Evolutionary conservation across 1,140 invertebrate species (phyloP), one percentile per base, ranked within the genome.

Genomic region (Drosophila punjabiensis): DNA sequence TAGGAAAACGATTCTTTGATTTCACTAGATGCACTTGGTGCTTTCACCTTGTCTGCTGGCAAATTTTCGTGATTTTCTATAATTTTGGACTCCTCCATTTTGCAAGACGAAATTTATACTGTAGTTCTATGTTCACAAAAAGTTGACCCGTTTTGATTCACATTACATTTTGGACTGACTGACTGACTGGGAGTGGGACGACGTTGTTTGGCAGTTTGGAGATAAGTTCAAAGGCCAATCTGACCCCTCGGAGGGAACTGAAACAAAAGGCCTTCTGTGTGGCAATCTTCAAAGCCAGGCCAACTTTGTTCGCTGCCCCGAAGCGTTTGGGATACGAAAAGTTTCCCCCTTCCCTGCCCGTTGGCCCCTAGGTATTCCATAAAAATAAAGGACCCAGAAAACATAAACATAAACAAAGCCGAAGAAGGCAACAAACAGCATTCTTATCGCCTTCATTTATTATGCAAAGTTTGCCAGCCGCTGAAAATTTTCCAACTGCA

Each of bases 371-470:
- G 84, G 65, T 81, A 81, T 88, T 64, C 58, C 56, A 35, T 56
- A 63, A 63, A 73, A 71, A 74, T 71, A 80, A 80, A 61, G 56
- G 56, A 55, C 45, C 53, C 52, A 73, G 55, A 67, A 75, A 61
- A 71, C 59, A 61, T 55, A 85, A 85, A 81, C 64, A 77, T 68
- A 70, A 58, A 70, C 39, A 70, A 58, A 65, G 33, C 55, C 66
- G 70, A 50, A 39, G 55, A 58, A 41, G 55, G 55, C 55, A 28
- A 58, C 55, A 58, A 58, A 55, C 63, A 61, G 73, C 55, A 65
- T 78, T 37, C 78, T 85, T 79, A 87, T 87, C 83, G 68, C 52
- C 47, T 62, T 73, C 67, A 73, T 88, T 89, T 89, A 88, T 84
- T 89, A 88, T 89, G 85, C 78, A 84, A 81, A 89, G 55, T 89